Base-by-base conservation (phyloP, 1,140 invertebrate species). In the Musca vetustissima region DNA sequence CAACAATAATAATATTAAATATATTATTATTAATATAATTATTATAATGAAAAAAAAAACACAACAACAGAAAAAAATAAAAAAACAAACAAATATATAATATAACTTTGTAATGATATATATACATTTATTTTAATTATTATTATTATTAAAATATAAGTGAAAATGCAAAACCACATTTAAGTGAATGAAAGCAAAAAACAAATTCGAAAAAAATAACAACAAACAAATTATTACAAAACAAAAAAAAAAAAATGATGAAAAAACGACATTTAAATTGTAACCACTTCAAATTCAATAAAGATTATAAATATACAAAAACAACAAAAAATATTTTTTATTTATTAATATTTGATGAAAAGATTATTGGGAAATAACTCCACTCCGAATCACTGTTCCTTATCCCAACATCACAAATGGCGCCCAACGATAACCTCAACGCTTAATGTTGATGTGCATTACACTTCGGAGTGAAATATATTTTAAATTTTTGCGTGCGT, bases 271-370 rank as follows among this genome's bases (percentile, higher is more conserved):
- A 43, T 61, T 61, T 61, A 61, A 61, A 61, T 61, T 61, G 57
- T 61, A 61, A 61, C 57, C 57, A 61, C 36, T 61, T 61, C 57
- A 61, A 61, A 61, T 61, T 61, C 57, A 61, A 61, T 61, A 61
- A 61, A 61, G 28, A 61, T 61, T 43, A 61, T 61, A 61, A 61
- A 61, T 24, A 15, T 15, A 55, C 52, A 55, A 55, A 61, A 61
- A 28, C 28, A 28, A 8, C 11, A 61, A 61, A 61, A 61, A 21
- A 43, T 52, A 61, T 36, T 43, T 43, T 61, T 61, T 21, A 17
- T 36, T 61, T 19, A 28, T 28, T 28, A 4, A n/a, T n/a, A n/a
- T n/a, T n/a, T n/a, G n/a, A n/a, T n/a, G n/a, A n/a, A n/a, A n/a
- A n/a, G n/a, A n/a, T n/a, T n/a, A n/a, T n/a, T n/a, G n/a, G n/a